phyloP scores from a whole-genome alignment of 37 sponge, comb jelly and placozoan genomes.

The Agelas oroides region DNA sequence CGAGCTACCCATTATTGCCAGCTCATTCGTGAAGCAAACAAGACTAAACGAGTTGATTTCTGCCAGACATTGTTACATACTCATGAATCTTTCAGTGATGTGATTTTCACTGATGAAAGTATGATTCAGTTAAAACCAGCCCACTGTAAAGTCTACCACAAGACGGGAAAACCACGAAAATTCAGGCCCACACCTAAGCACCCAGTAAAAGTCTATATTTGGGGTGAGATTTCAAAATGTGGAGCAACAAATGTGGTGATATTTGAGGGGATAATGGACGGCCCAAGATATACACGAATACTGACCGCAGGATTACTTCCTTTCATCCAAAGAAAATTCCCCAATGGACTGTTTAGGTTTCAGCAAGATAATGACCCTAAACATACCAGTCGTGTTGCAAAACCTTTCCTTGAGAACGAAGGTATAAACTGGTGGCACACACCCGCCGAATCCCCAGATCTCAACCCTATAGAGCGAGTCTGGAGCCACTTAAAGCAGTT shows the following conservation, averaged over 20 bases:
- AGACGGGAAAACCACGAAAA: background rate
- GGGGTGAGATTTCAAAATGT: background rate
- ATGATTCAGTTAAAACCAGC: background rate
- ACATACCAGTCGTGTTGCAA: conserved; percentile 25
- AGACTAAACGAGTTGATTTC: background rate
- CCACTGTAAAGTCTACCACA: conserved; percentile 4
- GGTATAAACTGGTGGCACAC: conserved; percentile 40
- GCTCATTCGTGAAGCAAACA: background rate
- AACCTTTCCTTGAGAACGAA: conserved; percentile 10
- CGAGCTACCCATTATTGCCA: background rate
- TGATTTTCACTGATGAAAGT: background rate
- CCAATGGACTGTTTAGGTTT: conserved; percentile 1
- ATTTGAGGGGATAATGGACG: conserved; percentile 15
- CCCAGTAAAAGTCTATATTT: conserved; percentile 6
- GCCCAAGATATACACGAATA: background rate
- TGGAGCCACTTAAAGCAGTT: conserved; percentile 32
- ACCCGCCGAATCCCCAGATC: conserved; percentile 37
- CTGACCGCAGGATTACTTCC: background rate
- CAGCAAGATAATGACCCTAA: conserved; percentile 43
- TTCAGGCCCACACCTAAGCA: conserved; percentile 10
- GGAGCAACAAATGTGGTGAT: conserved; percentile 18
- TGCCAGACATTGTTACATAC: background rate
- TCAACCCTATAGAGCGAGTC: conserved; percentile 45
- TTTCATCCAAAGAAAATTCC: background rate
- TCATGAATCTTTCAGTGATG: conserved; percentile 3